Evolutionary conservation across 1,140 invertebrate species (phyloP), one percentile per base, ranked within the genome.

Genomic region (Ectropis grisescens): DNA sequence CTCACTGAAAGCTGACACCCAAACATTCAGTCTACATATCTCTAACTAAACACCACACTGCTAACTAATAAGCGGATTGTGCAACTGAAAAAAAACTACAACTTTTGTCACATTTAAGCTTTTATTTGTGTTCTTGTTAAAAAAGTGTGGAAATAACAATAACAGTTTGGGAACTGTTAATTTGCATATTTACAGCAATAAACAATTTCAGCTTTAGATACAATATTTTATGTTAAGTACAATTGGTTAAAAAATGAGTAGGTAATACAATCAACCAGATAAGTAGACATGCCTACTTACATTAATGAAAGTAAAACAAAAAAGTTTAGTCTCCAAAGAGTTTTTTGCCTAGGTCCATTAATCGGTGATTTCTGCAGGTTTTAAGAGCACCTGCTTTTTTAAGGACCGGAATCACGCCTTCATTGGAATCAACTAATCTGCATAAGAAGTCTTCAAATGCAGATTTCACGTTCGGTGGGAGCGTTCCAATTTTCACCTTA

Each of bases 391-490:
- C 93, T 39, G 88, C 88, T 58, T 95, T 93, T 69, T 94, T 93
- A 15, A 96, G 78, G 7, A 93, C 89, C n/a, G 86, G 82, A 13
- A 86, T 86, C 15, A 91, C 90, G 71, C 85, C 86, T 29, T 88
- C 84, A 74, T 93, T 93, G 28, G 92, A 91, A 44, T 92, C 91
- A 5, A 94, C 91, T 43, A 95, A 83, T 68, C 91, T 89, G 57
- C 91, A 92, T 8, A 96, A 82, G 59, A 96, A 91, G 78, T 96
- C 93, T 82, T 96, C 94, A 80, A 92, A 95, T 10, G 94, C 93
- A 16, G 91, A 92, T 58, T 94, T 93, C 0, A 94, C 90, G 62
- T 93, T 94, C 0, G 90, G 85, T 9, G 91, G 90, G 13, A 96
- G 75, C 9, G 89, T 89, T 26, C 92, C 92, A 47, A 91, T 86